These are phyloP conservation scores for Cartodere bifasciata DNA, from an alignment of 2,888 invertebrate species.

Conservation along the genomic window DNA sequence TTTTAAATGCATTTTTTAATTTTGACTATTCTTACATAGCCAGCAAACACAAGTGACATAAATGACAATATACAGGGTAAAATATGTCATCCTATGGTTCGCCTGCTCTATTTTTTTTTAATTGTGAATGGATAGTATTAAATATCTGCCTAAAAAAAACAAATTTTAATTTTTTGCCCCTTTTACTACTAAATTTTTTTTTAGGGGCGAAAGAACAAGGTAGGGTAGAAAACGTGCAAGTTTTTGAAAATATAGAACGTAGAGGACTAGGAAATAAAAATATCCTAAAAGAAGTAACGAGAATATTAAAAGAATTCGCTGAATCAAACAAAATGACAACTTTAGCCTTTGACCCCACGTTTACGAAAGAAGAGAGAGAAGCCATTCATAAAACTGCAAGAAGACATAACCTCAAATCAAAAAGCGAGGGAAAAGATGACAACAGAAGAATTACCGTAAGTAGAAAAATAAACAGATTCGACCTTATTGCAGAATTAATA, in stretches of 20 bases:
- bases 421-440: slow-evolving; percentile 22
- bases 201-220: slow-evolving; percentile 24
- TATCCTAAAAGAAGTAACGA: slow-evolving; percentile 16
- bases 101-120: too few species aligned
- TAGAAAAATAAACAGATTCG: slow-evolving; percentile 20
- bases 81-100: too few species aligned
- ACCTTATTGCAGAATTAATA: slow-evolving; percentile 21
- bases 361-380: slow-evolving; percentile 22
- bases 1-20: too few species aligned
- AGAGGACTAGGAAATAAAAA: slow-evolving; percentile 20
- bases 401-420: slow-evolving; percentile 21
- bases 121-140: too few species aligned
- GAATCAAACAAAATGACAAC: slow-evolving; percentile 20
- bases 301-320: slow-evolving; percentile 20
- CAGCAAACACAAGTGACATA: too few species aligned
- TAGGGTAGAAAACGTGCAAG: slow-evolving; percentile 14
- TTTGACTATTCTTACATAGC: too few species aligned
- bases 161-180: too few species aligned
- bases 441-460: slow-evolving; percentile 21
- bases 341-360: slow-evolving; percentile 22
- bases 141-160: too few species aligned
- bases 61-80: too few species aligned
- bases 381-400: slow-evolving; percentile 23
- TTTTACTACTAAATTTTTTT: too few species aligned
- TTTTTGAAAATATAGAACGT: slow-evolving; percentile 20